Percentiles rank a stretch among this genome's conserved stretches.
phyloP scores from a whole-genome alignment of 2,113 vertebrate genomes.

The Cyphomyrus plagiostoma region DNA sequence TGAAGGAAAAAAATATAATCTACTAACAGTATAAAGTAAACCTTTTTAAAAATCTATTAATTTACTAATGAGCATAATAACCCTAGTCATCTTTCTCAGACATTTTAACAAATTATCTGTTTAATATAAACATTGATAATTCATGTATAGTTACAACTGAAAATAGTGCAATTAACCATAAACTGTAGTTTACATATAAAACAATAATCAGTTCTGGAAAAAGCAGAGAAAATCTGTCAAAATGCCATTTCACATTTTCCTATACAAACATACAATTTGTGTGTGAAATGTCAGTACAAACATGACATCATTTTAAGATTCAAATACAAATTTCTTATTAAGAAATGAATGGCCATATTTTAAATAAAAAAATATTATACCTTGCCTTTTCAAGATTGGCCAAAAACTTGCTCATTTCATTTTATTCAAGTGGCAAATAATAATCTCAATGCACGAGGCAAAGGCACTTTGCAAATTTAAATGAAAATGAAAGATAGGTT shows the following conservation, averaged over 20 bases:
- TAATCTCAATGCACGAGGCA: too few relatives aligned
- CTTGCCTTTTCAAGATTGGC: neutral
- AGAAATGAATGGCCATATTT: neutral
- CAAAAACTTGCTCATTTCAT: neutral
- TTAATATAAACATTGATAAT: neutral
- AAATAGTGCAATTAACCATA: neutral
- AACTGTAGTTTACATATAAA: neutral
- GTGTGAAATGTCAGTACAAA: neutral
- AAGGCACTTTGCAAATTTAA: neutral
- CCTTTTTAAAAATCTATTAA: neutral
- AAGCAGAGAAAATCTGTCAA: neutral
- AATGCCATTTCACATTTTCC: neutral
- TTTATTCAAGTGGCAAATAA: neutral
- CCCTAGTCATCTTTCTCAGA: neutral
- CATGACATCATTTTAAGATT: neutral
- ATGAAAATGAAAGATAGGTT: neutral
- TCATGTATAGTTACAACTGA: neutral
- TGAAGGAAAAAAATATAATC: neutral
- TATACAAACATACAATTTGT: neutral
- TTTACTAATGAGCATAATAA: neutral
- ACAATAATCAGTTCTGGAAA: neutral
- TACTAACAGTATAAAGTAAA: neutral
- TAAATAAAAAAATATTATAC: neutral
- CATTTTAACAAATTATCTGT: neutral
- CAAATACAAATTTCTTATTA: neutral